Percentiles rank a stretch among this genome's conserved stretches.
These are phyloP conservation scores for Melinaea marsaeus DNA, from an alignment of 2,888 invertebrate genomes.

Conservation along the genomic window DNA sequence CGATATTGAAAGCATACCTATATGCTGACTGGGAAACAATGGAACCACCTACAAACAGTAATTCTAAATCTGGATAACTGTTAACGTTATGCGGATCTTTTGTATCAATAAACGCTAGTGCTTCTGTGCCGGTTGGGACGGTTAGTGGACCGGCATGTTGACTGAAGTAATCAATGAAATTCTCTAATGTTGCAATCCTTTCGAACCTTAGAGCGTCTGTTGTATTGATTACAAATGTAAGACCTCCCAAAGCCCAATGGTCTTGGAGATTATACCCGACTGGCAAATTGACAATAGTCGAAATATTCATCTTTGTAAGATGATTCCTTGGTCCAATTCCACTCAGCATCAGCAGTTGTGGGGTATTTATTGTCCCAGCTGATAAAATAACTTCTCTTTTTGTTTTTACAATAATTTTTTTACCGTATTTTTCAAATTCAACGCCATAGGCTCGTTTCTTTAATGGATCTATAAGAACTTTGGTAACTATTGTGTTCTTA, in stretches of 20 bases:
- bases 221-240: slow-evolving; percentile 83
- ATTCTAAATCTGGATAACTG: slow-evolving; percentile 79
- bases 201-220: slow-evolving; percentile 81
- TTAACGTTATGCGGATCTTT: slow-evolving; percentile 57
- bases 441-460: slow-evolving; percentile 78
- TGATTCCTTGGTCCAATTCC: slow-evolving; percentile 84
- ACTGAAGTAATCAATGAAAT: slow-evolving; percentile 75
- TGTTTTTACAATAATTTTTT: slow-evolving; percentile 62
- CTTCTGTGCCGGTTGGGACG: slow-evolving; percentile 62
- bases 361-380: slow-evolving; percentile 87
- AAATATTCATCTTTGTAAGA: slow-evolving; percentile 76
- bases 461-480: slow-evolving; percentile 74
- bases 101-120: slow-evolving; percentile 77
- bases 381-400: slow-evolving; percentile 85
- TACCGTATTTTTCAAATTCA: slow-evolving; percentile 72
- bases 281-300: slow-evolving; percentile 78
- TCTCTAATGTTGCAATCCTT: slow-evolving; percentile 58
- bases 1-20: slow-evolving; percentile 52
- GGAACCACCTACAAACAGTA: slow-evolving; percentile 75
- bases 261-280: slow-evolving; percentile 89
- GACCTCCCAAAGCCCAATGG: slow-evolving; percentile 84
- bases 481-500: slow-evolving; percentile 77
- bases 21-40: slow-evolving; percentile 59
- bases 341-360: slow-evolving; percentile 89
- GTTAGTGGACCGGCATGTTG: slow-evolving; percentile 63